Base-by-base conservation (phyloP, 2,113 vertebrate genomes). In the Catharus fuscescens region DNA sequence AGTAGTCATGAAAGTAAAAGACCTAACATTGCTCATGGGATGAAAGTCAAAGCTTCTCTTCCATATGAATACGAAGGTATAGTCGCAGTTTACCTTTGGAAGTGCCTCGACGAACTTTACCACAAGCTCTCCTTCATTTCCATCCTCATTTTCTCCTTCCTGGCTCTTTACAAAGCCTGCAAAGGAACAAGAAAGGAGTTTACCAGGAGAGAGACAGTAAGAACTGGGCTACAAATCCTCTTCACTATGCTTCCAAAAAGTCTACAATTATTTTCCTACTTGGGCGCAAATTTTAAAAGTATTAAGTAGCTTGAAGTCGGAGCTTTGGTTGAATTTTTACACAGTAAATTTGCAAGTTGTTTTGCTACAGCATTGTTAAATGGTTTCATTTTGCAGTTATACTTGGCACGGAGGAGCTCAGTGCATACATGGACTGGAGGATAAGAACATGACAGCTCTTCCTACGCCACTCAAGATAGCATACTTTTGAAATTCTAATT, bases 141-240 rank as follows among this genome's bases (percentile, higher is more conserved):
- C 97, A 62, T 99, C 99, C 80, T 98, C 98, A 69, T 99, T 99
- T 74, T 99, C 99, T 89, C 99, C 99, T 87, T 99, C 99, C 72
- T 98, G 96, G 76, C 99, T 99, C 98, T 99, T 99, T 23, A 99
- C 99, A 54, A 98, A 98, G 97, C 98, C 99, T 99, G 96, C 65
- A 71, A 83, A 91, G 77, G 12, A 78, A 83, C 2, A 18, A 86
- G 69, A 82, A 87, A 90, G 19, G 52, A 88, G 52, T 76, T 79
- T 14, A 56, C n/a, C 50, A 66, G 59, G 52, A 67, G 29, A 87
- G 24, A 92, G 54, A 71, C 48, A 61, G 42, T 32, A 50, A 91
- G 81, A 95, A 79, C 31, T 76, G 71, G 66, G 65, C 72, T 66
- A 67, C 40, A 65, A 91, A 78, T 31, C n/a, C 25, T 71, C 74